Conservation (phyloP, 1,140 invertebrate species). For the Eurosta solidaginis region DNA sequence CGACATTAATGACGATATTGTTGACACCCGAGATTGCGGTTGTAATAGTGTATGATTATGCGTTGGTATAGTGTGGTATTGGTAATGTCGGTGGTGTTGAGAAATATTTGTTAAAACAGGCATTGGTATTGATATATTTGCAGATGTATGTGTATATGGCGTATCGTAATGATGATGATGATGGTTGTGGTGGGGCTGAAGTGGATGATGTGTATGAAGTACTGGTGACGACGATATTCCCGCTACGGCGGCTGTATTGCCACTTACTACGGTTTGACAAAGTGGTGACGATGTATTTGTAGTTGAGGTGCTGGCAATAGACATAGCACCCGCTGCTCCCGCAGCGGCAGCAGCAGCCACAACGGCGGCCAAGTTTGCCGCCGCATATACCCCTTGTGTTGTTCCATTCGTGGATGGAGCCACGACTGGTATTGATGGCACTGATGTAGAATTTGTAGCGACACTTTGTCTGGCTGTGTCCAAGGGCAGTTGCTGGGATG, state of each 20-base stretch:
- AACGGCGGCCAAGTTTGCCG: slow-evolving; percentile 37
- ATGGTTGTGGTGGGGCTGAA: slow-evolving; percentile 3
- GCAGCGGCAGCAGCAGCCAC: slow-evolving; percentile 43
- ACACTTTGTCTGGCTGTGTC: slow-evolving; percentile 41
- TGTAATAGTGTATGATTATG: slow-evolving; percentile 30
- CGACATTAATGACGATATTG: slow-evolving; percentile 33
- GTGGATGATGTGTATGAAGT: neutral
- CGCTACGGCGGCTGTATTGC: neutral
- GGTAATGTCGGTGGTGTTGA: slow-evolving; percentile 35
- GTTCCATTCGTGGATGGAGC: slow-evolving; percentile 36
- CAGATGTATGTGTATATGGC: slow-evolving; percentile 29
- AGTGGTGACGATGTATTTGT: slow-evolving; percentile 31
- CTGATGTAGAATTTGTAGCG: slow-evolving; percentile 43
- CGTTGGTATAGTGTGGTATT: slow-evolving; percentile 18
- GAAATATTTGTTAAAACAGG: slow-evolving; percentile 35
- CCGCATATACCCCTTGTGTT: slow-evolving; percentile 34
- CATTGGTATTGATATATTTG: slow-evolving; percentile 30
- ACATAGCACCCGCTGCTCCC: slow-evolving; percentile 28
- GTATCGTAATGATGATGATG: slow-evolving; percentile 33
- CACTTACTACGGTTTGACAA: slow-evolving; percentile 15
- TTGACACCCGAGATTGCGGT: slow-evolving; percentile 11
- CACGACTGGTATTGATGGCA: slow-evolving; percentile 41
- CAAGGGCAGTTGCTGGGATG: slow-evolving; percentile 34
- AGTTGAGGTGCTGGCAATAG: slow-evolving; percentile 36
- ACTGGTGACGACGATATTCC: slow-evolving; percentile 28